A percentile compares a stretch with the other conserved stretches of the same genome.
phyloP scores from a whole-genome alignment of 2,797 vertebrate species.

The Chiloscyllium punctatum region DNA sequence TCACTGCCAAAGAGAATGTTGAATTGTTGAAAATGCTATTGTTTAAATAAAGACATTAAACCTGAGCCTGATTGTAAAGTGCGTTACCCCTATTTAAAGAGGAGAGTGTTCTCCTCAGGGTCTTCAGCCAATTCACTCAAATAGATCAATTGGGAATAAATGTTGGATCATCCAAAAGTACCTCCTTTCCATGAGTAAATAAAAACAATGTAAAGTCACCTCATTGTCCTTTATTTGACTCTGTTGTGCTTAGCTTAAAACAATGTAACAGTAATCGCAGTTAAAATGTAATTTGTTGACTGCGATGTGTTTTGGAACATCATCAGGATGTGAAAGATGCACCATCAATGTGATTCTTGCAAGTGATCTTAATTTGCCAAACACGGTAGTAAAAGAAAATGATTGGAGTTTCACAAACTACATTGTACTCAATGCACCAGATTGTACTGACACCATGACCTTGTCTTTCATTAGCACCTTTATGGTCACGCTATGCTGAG shows the following conservation, averaged over 20 bases:
- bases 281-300: neutral
- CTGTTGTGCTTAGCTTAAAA: neutral
- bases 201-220: neutral
- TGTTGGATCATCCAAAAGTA: no score
- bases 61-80: no score
- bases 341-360: neutral
- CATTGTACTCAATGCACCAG: neutral
- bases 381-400: neutral
- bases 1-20: no score
- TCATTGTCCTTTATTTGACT: neutral
- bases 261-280: neutral
- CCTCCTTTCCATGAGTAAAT: no score
- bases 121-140: neutral
- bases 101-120: neutral
- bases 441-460: neutral
- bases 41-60: no score
- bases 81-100: neutral
- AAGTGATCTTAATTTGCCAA: neutral
- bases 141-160: neutral
- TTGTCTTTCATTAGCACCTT: neutral
- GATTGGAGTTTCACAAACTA: neutral
- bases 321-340: neutral
- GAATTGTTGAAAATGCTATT: no score
- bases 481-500: neutral
- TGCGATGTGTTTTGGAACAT: neutral